A percentile compares a stretch with the other conserved stretches of the same genome.
Evolutionary conservation across 2,113 vertebrate genomes (phyloP).

Genomic region (Sminthopsis crassicaudata): DNA sequence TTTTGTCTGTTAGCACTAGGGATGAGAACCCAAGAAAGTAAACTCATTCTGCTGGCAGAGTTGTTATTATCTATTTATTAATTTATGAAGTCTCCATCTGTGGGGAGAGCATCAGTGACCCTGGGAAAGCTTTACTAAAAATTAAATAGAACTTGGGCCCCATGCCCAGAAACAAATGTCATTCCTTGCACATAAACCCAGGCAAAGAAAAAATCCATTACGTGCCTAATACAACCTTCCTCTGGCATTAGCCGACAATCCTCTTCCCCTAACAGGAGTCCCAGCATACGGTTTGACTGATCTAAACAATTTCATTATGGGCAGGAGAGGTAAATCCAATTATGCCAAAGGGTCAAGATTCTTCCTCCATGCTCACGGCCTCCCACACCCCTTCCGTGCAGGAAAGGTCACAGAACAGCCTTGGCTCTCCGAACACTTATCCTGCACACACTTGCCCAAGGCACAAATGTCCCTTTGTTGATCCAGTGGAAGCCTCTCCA

Average conservation of each 20-base stretch:
- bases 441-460: constrained; percentile 48
- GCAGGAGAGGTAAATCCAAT: constrained; percentile 77
- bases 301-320: constrained; percentile 79
- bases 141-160: constrained; percentile 77
- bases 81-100: constrained; percentile 53
- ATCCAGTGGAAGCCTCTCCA: constrained; percentile 63
- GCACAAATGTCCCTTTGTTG: constrained; percentile 78
- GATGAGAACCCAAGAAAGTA: constrained; percentile 45
- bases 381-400: constrained; percentile 62
- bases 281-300: constrained; percentile 78
- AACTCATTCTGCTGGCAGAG: constrained; percentile 47
- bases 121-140: constrained; percentile 70
- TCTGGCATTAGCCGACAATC: constrained; percentile 78
- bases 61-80: constrained; percentile 73
- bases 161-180: constrained; percentile 70
- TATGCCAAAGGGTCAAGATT: constrained; percentile 72
- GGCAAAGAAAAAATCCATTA: constrained; percentile 76
- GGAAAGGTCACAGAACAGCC: constrained; percentile 68
- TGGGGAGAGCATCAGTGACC: constrained; percentile 62
- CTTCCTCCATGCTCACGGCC: constrained; percentile 69
- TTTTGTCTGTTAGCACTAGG: not conserved
- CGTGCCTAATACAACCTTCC: constrained; percentile 76
- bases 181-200: constrained; percentile 68
- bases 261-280: constrained; percentile 78
- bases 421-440: constrained; percentile 68